Evolutionary conservation across 1,140 invertebrate species (phyloP), one percentile per base, ranked within the genome.

Genomic region (Pseudomyrmex pallidus): DNA sequence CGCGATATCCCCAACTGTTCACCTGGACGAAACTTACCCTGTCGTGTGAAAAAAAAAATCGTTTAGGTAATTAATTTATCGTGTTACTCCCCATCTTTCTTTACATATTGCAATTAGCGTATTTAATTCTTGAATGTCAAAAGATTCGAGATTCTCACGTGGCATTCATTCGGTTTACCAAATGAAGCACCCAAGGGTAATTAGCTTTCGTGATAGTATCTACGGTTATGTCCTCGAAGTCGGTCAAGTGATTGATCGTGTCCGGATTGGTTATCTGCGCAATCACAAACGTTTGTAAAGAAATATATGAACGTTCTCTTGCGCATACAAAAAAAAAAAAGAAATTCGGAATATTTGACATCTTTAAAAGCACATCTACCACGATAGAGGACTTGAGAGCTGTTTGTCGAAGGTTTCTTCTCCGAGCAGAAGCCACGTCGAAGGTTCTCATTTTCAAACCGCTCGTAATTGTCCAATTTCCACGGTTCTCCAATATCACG

Each of bases 161-260:
- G 9, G 95, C 95, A 85, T 96, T 96, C 61, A 96, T 89, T 67
- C 95, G 95, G 68, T 95, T 94, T 1, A 94, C 85, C 12, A 96
- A 87, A 87, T 95, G 93, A 85, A 95, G 90, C 2, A 95, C 94
- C 74, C 95, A 95, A 0, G 94, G 92, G 89, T 95, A 96, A 91
- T 95, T 96, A n/a, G 95, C 95, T 91, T 96, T 96, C 9, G 95
- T 95, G 64, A 96, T 94, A 2, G 95, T 94, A 85, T 96, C 96
- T 59, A 96, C 94, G 78, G 95, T 94, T 72, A 94, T 95, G 70
- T 96, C 92, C 94, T 95, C 85, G 90, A 95, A 95, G 92, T 96
- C 96, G 5, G 92, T 94, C 57, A 96, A 91, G 91, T 96, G 96
- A 84, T 95, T 94, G 12, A 96, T 92, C 25, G 95, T 95, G 77